These are phyloP conservation scores for Marcusenius ussheri DNA, from an alignment of 2,113 vertebrate species.

Conservation along the genomic window DNA sequence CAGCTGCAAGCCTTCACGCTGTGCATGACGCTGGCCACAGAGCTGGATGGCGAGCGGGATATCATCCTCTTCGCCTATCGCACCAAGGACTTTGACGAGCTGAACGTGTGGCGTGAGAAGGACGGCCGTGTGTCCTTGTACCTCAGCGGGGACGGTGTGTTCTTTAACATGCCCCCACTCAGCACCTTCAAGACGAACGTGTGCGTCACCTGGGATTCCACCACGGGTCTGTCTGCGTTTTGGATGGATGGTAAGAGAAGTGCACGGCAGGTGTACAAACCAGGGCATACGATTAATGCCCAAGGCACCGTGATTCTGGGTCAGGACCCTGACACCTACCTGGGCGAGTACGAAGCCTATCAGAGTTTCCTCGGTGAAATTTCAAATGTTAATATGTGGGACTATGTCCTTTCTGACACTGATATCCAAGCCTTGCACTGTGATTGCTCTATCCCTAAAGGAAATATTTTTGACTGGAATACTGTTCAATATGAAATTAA, in stretches of 20 bases:
- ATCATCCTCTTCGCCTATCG: slow-evolving; percentile 70
- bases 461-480: slow-evolving; percentile 68
- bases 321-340: slow-evolving; percentile 60
- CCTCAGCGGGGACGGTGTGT: slow-evolving; percentile 52
- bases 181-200: slow-evolving; percentile 62
- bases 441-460: slow-evolving; percentile 48
- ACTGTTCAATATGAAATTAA: slow-evolving; percentile 58
- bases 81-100: slow-evolving; percentile 59
- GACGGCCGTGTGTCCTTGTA: slow-evolving; percentile 59
- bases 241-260: slow-evolving; percentile 63
- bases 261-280: slow-evolving; percentile 61
- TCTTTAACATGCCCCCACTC: slow-evolving; percentile 56
- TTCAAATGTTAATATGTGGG: slow-evolving; percentile 71
- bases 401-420: slow-evolving; percentile 56
- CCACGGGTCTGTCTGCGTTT: slow-evolving; percentile 54
- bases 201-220: slow-evolving; percentile 67
- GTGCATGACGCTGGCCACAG: slow-evolving; percentile 62
- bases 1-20: slow-evolving; percentile 60
- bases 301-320: slow-evolving; percentile 59
- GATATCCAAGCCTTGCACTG: slow-evolving; percentile 58
- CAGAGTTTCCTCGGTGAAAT: slow-evolving; percentile 68
- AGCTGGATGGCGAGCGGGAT: slow-evolving; percentile 57
- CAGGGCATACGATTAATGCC: slow-evolving; percentile 54
- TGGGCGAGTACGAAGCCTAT: slow-evolving; percentile 51
- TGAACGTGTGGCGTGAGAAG: slow-evolving; percentile 65